Evolutionary conservation across 2,888 invertebrate genomes (phyloP), one percentile per base, ranked within the genome.

Genomic region (Diogma glabrata): DNA sequence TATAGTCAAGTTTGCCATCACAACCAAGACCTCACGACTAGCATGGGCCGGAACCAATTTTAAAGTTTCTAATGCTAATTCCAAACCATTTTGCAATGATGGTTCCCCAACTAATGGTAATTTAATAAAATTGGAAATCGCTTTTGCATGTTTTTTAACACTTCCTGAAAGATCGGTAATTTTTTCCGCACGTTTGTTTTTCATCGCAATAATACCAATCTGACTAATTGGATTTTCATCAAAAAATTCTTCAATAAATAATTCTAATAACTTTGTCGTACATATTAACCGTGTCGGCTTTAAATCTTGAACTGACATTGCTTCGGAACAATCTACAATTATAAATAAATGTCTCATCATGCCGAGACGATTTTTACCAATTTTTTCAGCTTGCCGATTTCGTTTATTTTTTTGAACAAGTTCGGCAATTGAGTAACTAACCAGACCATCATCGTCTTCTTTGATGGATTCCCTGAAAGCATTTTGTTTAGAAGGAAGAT

Each of bases 171-270:
- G 73, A 57, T 95, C 93, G 43, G 88, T 86, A 4, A 95, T 71
- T 71, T 87, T 91, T 64, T 97, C 96, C 2, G 95, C 93, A 58
- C 93, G 76, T 69, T 97, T 97, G 64, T 94, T 94, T 62, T 87
- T 85, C 63, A 94, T 86, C 9, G 83, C 75, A 56, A 99, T 86
- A 30, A 99, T 73, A 20, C 97, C 97, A 57, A 99, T 73, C 70
- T 99, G 99, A 65, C 96, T 95, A 50, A 99, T 87, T 9, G 99
- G 99, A 71, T 99, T 99, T 69, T 96, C 94, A 70, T 97, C 96
- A 69, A 97, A 96, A 66, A 90, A 99, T 67, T 96, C 95, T 60
- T 94, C 90, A 53, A 99, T 82, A 68, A 97, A 99, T 56, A 83
- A 81, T 71, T 94, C 90, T 54, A 99, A 66, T 12, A 95, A 73